These are phyloP conservation scores for Agonopterix subpropinquella DNA, from an alignment of 2,888 invertebrate species.

Conservation along the genomic window DNA sequence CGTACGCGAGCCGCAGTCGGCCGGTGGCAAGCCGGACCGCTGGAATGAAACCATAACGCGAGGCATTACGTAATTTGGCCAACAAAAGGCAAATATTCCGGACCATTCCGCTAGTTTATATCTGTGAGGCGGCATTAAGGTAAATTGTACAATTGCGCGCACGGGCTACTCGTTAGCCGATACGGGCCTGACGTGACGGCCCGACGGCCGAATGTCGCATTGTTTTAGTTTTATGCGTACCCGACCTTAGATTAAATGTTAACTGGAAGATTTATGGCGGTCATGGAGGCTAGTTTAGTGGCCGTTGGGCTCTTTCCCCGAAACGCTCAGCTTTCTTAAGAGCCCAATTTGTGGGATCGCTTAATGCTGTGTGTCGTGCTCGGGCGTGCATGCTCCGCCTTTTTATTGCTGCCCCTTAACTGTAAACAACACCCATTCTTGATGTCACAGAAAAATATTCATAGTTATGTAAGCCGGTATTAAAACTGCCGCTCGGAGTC, in stretches of 20 bases:
- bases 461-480: slow-evolving; percentile 1
- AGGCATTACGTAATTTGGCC: slow-evolving; percentile 61
- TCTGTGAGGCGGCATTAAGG: slow-evolving; percentile 63
- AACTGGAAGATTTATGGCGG: slow-evolving; percentile 64
- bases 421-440: slow-evolving; percentile 67
- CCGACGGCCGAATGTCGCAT: slow-evolving; percentile 57
- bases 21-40: slow-evolving; percentile 19
- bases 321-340: slow-evolving; percentile 68
- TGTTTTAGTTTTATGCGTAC: slow-evolving; percentile 66
- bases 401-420: slow-evolving; percentile 72
- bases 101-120: slow-evolving; percentile 63
- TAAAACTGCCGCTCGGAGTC: background rate
- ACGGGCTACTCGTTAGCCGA: slow-evolving; percentile 69
- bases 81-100: slow-evolving; percentile 62
- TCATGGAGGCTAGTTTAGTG: slow-evolving; percentile 53
- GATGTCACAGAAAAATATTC: slow-evolving; percentile 31
- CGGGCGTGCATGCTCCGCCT: slow-evolving; percentile 65
- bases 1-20: slow-evolving; percentile 6
- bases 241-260: slow-evolving; percentile 65
- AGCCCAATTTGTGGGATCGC: slow-evolving; percentile 66
- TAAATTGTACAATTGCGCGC: slow-evolving; percentile 71
- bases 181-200: slow-evolving; percentile 49
- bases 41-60: slow-evolving; percentile 58
- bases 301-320: slow-evolving; percentile 55
- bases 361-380: slow-evolving; percentile 64